phyloP scores from a whole-genome alignment of 30 jellyfish, hydroid and myxozoan species.

The Hydractinia echinata region DNA sequence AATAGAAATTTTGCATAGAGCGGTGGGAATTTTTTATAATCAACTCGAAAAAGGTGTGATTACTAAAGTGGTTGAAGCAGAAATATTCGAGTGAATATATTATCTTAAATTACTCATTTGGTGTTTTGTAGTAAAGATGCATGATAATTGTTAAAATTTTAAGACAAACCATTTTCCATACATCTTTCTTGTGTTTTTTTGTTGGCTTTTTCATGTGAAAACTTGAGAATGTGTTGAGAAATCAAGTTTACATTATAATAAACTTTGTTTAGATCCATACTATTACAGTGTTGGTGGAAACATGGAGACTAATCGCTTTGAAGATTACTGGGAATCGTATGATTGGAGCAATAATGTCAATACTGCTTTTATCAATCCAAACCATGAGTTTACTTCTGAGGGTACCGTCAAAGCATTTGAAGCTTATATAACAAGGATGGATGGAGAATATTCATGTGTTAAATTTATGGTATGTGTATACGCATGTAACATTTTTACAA shows the following conservation, averaged over 20 bases:
- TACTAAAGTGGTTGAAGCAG: no score
- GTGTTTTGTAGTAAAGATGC: no score
- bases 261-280: not conserved
- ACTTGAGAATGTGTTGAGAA: no score
- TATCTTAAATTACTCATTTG: no score
- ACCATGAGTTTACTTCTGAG: constrained; percentile 44
- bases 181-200: not conserved
- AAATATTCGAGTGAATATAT: no score
- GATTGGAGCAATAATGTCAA: constrained; percentile 26
- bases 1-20: no score
- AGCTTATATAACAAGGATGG: constrained; percentile 37
- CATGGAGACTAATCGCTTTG: constrained; percentile 52
- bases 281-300: constrained; percentile 43
- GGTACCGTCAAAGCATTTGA: constrained; percentile 65
- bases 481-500: no score
- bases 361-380: constrained; percentile 39
- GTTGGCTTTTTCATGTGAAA: no score
- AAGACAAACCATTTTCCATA: not conserved
- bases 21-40: no score
- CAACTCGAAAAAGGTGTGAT: no score
- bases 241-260: no score
- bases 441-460: not conserved
- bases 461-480: not conserved
- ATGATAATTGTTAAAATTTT: not conserved
- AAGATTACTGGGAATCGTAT: constrained; percentile 28